These are phyloP conservation scores for Drosophila picticornis DNA, from an alignment of 2,888 invertebrate genomes.

Conservation along the genomic window DNA sequence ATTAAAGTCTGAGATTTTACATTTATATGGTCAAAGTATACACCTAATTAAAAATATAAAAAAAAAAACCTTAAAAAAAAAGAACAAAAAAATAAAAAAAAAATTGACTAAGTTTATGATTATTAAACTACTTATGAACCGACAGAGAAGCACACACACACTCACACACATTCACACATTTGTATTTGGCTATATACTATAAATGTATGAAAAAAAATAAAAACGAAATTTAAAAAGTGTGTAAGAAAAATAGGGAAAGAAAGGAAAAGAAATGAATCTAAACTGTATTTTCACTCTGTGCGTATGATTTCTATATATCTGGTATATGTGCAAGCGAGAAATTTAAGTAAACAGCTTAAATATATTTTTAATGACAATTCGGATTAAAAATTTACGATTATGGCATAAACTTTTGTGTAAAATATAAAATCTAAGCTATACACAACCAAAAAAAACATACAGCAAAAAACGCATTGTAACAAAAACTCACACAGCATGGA, in stretches of 20 bases:
- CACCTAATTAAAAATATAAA: conserved; percentile 58
- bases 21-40: conserved; percentile 75
- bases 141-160: conserved; percentile 17
- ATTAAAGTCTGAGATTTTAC: conserved; percentile 83
- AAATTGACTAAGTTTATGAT: conserved; percentile 70
- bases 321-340: conserved; percentile 58
- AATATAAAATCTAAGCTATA: conserved; percentile 65
- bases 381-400: conserved; percentile 72
- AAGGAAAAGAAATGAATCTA: conserved; percentile 25
- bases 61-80: conserved; percentile 26
- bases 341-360: conserved; percentile 71
- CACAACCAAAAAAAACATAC: conserved; percentile 51
- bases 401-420: conserved; percentile 79
- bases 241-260: conserved; percentile 21
- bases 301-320: conserved; percentile 68
- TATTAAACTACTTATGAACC: conserved; percentile 55
- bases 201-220: conserved; percentile 35
- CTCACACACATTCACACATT: conserved; percentile 33
- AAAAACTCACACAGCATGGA: conserved; percentile 77
- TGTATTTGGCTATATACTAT: conserved; percentile 64
- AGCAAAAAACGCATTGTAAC: conserved; percentile 71
- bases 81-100: conserved; percentile 23
- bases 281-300: conserved; percentile 59
- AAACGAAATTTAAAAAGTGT: conserved; percentile 26
- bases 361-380: conserved; percentile 72